Evolutionary conservation across 2,113 vertebrate species (phyloP), one percentile per base, ranked within the genome.

Genomic region (Sapayoa aenigma): DNA sequence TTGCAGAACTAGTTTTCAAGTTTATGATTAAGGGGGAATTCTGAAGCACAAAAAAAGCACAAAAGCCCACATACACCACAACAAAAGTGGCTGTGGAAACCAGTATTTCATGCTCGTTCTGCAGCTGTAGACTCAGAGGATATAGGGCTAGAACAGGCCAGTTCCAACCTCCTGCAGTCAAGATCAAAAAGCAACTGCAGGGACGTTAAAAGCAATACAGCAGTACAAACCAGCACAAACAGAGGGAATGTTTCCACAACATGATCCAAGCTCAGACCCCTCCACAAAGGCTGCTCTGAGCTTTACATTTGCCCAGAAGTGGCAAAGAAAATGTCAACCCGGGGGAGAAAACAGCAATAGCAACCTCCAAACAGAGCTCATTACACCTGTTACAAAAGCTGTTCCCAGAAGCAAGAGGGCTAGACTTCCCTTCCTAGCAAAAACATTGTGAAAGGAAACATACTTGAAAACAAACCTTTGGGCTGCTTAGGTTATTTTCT

Each of bases 211-310:
- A 69, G 80, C 63, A 81, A 87, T 12, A 68, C 47, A 82, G 77
- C 67, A 93, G 47, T 91, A 82, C n/a, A 90, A 92, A 56, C 1
- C 73, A 50, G 33, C 68, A 81, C 55, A 78, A 89, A 84, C 71
- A 95, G 89, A 87, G 49, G 41, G 44, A 89, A 85, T 79, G 82
- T 90, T 96, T 87, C 78, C 84, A 82, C 58, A 82, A 68, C 69
- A 49, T 21, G 12, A 46, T 53, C 55, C 86, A 71, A 84, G 86
- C 47, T 6, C 3, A 75, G 47, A 35, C 23, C 53, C 41, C 58
- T 76, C 58, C 42, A 89, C 41, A 91, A 89, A 89, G 66, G 39
- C 60, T 87, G 47, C 52, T 44, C 81, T 41, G 62, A 90, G 75
- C 49, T 93, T 75, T 89, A 22, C 17, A 37, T 60, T 87, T 68